phyloP scores from a whole-genome alignment of 2,113 vertebrate genomes.

The Gasterosteus aculeatus region DNA sequence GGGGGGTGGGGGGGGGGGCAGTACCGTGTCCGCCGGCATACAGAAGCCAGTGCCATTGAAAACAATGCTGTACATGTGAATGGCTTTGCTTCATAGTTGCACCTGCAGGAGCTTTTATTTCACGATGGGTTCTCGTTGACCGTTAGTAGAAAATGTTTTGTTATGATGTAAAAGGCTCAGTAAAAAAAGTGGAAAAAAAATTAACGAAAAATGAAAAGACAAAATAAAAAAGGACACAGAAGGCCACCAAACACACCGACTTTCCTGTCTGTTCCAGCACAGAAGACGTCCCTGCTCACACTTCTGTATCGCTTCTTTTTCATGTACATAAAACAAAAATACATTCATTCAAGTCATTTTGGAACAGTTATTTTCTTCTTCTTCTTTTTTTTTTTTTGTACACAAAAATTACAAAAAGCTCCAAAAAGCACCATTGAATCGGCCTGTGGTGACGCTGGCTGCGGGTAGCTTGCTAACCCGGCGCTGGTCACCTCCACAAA shows the following conservation, averaged over 20 bases:
- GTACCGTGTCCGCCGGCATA: slow-evolving; percentile 78
- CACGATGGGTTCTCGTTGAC: slow-evolving; percentile 60
- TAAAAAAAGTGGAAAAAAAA: slow-evolving; percentile 63
- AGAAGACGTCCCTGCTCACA: slow-evolving; percentile 67
- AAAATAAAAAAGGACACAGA: slow-evolving; percentile 71
- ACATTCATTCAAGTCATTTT: slow-evolving; percentile 89
- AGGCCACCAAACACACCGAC: slow-evolving; percentile 77
- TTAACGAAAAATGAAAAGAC: slow-evolving; percentile 29
- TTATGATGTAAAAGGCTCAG: slow-evolving; percentile 80
- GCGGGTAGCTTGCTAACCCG: slow-evolving; percentile 55
- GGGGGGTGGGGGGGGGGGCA: slow-evolving; percentile 25
- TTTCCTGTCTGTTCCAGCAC: slow-evolving; percentile 65
- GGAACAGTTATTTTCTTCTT: slow-evolving; percentile 75
- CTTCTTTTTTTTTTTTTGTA: slow-evolving; percentile 64
- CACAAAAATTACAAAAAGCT: slow-evolving; percentile 83
- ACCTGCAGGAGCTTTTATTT: slow-evolving; percentile 67
- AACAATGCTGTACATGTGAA: slow-evolving; percentile 64
- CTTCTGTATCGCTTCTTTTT: slow-evolving; percentile 75
- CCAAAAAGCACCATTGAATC: slow-evolving; percentile 87
- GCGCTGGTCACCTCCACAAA: slow-evolving; percentile 77
- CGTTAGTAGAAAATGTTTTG: slow-evolving; percentile 80
- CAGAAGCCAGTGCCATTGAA: slow-evolving; percentile 61
- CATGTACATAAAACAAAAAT: slow-evolving; percentile 81
- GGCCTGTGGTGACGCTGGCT: slow-evolving; percentile 76
- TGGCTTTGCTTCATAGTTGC: slow-evolving; percentile 77